These are phyloP conservation scores for Nebria brevicollis DNA, from an alignment of 2,888 invertebrate genomes.

Conservation along the genomic window DNA sequence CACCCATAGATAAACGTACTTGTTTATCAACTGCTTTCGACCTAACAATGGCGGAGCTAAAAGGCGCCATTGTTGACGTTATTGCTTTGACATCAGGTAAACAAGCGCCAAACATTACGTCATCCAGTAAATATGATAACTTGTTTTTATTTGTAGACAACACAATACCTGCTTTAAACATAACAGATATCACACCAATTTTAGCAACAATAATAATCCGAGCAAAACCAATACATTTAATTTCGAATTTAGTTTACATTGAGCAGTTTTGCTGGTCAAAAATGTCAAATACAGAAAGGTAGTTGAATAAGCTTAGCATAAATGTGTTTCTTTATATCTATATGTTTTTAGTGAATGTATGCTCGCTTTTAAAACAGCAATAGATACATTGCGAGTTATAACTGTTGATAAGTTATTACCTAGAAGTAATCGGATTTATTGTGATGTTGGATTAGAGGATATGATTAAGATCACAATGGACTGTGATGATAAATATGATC, in stretches of 20 bases:
- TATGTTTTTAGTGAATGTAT: slow-evolving; percentile 48
- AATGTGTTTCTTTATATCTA: slow-evolving; percentile 29
- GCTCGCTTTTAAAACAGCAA: slow-evolving; percentile 54
- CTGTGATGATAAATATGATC: slow-evolving; percentile 27
- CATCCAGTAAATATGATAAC: background rate
- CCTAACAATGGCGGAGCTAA: slow-evolving; percentile 63
- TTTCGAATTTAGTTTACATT: slow-evolving; percentile 63
- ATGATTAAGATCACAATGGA: slow-evolving; percentile 42
- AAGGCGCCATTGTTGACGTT: slow-evolving; percentile 61
- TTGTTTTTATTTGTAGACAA: slow-evolving; percentile 50
- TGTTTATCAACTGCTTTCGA: slow-evolving; percentile 63
- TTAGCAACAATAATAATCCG: slow-evolving; percentile 61
- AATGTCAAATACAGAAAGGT: slow-evolving; percentile 53
- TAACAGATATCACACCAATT: slow-evolving; percentile 60
- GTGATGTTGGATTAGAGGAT: slow-evolving; percentile 52
- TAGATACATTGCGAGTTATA: slow-evolving; percentile 50
- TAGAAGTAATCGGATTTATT: slow-evolving; percentile 50
- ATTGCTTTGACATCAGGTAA: slow-evolving; percentile 57
- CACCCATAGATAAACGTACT: slow-evolving; percentile 62
- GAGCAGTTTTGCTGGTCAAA: slow-evolving; percentile 59
- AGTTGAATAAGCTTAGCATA: slow-evolving; percentile 20
- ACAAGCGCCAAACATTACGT: background rate
- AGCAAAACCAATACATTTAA: slow-evolving; percentile 61
- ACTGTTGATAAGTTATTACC: slow-evolving; percentile 50
- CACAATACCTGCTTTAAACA: slow-evolving; percentile 57